Conservation (phyloP, 2,113 vertebrate species). For the Penelope pileata region DNA sequence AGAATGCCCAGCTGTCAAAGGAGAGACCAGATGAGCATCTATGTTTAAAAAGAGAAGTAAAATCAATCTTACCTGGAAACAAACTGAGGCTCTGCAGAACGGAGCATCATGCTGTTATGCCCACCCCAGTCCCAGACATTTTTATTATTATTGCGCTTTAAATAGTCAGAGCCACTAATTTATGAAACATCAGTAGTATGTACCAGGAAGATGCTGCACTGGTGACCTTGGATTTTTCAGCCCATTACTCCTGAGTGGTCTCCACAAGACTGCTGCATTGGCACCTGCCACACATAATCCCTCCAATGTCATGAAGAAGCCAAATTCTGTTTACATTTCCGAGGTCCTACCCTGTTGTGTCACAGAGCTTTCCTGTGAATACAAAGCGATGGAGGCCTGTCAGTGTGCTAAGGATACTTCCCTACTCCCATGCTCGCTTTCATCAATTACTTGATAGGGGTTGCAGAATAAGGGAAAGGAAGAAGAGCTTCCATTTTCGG, state of each 20-base stretch:
- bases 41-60: background rate
- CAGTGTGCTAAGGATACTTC: background rate
- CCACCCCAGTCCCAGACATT: background rate
- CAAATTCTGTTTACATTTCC: background rate
- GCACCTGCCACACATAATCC: constrained; percentile 59
- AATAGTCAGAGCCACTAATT: background rate
- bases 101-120: rapidly evolving
- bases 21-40: background rate
- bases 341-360: background rate
- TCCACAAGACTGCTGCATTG: constrained; percentile 35
- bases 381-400: rapidly evolving
- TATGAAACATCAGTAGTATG: background rate
- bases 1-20: background rate
- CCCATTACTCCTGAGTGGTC: constrained; percentile 54
- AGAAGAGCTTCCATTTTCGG: background rate
- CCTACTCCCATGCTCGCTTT: background rate
- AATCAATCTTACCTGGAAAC: background rate
- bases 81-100: background rate
- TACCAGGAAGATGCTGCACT: background rate
- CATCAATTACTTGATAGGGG: background rate
- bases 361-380: background rate
- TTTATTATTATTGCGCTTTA: background rate
- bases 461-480: background rate
- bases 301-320: background rate
- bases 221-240: constrained; percentile 66